Conservation (phyloP, 2,797 vertebrate species). For the Cryptoblepharus egeriae region DNA sequence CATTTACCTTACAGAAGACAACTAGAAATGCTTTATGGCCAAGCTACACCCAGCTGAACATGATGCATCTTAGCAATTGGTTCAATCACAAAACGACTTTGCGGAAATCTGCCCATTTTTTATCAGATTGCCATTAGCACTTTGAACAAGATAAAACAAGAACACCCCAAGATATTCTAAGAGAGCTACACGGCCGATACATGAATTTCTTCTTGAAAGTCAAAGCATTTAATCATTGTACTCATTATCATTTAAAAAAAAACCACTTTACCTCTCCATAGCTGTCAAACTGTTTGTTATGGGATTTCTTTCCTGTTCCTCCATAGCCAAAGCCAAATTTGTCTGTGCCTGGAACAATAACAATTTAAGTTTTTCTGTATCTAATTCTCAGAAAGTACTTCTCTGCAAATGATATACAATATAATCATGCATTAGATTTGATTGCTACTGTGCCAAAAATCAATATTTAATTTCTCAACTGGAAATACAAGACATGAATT, state of each 20-base stretch:
- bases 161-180: not conserved
- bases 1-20: not conserved
- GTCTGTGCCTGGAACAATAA: slow-evolving; percentile 86
- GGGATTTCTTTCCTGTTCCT: slow-evolving; percentile 97
- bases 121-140: not conserved
- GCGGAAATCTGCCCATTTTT: not conserved
- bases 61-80: not conserved
- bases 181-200: not conserved
- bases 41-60: too few relatives aligned
- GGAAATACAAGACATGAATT: not conserved
- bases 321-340: slow-evolving; percentile 97
- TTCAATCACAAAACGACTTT: not conserved
- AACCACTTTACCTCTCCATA: slow-evolving; percentile 90
- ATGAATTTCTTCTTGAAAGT: not conserved
- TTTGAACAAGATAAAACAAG: too few relatives aligned
- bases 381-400: not conserved
- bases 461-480: not conserved
- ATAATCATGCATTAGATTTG: not conserved
- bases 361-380: not conserved
- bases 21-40: not conserved
- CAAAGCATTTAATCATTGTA: not conserved
- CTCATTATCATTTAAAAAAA: not conserved
- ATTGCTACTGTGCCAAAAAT: not conserved
- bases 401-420: too few relatives aligned
- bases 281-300: slow-evolving; percentile 99